phyloP scores from a whole-genome alignment of 2,113 vertebrate species.

The Haemorhous mexicanus region DNA sequence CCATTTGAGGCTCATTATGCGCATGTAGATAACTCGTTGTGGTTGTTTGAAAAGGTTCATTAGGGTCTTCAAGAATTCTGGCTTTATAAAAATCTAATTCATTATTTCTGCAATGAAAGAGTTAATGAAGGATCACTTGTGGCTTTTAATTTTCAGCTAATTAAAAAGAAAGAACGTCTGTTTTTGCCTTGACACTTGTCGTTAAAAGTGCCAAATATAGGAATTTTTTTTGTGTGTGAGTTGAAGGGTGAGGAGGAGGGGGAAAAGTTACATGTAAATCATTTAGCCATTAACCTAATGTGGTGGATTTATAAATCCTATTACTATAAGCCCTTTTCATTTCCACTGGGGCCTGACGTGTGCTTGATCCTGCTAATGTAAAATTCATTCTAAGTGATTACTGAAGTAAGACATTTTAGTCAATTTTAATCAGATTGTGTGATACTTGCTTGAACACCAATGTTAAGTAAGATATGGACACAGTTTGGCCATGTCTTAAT shows the following conservation, averaged over 20 bases:
- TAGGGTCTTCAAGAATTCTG: constrained; percentile 69
- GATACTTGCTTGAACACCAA: constrained; percentile 64
- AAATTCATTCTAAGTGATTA: constrained; percentile 79
- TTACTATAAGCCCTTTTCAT: constrained; percentile 78
- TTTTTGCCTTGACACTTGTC: constrained; percentile 65
- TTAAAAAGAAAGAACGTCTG: constrained; percentile 49
- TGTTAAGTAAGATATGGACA: constrained; percentile 62
- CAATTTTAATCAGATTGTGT: constrained; percentile 74
- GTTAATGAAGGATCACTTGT: constrained; percentile 49
- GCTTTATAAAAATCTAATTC: constrained; percentile 71
- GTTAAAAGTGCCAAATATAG: constrained; percentile 66
- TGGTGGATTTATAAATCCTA: constrained; percentile 78
- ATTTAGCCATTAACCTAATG: constrained; percentile 81
- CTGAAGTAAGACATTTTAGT: constrained; percentile 76
- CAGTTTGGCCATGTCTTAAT: constrained; percentile 73
- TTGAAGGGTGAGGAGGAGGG: constrained; percentile 73
- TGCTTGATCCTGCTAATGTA: constrained; percentile 78
- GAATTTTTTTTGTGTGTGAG: constrained; percentile 13
- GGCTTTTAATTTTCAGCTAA: constrained; percentile 49
- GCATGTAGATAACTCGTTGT: constrained; percentile 44
- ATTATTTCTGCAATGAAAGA: constrained; percentile 68
- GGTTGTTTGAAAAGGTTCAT: constrained; percentile 67
- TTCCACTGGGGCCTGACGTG: constrained; percentile 74
- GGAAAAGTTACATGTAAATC: constrained; percentile 77
- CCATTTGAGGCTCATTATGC: constrained; percentile 66